These are phyloP conservation scores for Orchestia grillus DNA, from an alignment of 1,140 invertebrate genomes.

Conservation along the genomic window DNA sequence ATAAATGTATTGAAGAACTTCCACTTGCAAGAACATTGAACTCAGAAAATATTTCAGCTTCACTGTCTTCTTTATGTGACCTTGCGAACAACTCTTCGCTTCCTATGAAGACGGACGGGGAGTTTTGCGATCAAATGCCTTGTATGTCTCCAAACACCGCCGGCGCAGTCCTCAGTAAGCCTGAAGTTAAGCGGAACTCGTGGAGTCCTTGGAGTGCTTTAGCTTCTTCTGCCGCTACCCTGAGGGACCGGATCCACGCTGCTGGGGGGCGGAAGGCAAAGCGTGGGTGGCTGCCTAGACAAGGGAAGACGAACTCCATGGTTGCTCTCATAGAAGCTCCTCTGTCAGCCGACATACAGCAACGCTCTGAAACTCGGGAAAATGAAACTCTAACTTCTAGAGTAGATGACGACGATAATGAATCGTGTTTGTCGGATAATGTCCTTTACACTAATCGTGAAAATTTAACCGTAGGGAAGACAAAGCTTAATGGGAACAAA, in stretches of 20 bases:
- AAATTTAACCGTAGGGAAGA: not conserved
- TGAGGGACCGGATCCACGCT: constrained; percentile 30
- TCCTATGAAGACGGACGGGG: not conserved
- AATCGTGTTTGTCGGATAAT: not conserved
- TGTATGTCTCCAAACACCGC: not conserved
- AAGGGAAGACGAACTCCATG: constrained; percentile 25
- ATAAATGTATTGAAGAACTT: not conserved
- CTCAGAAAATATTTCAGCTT: not conserved
- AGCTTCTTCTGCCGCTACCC: constrained; percentile 27
- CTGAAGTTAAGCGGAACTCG: constrained; percentile 34
- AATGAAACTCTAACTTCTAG: not conserved
- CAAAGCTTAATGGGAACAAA: not conserved
- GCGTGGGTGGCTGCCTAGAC: constrained; percentile 20
- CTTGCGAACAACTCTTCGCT: not conserved
- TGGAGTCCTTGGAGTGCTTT: constrained; percentile 42
- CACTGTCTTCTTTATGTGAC: not conserved
- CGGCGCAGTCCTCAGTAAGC: not conserved
- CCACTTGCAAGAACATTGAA: not conserved
- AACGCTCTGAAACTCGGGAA: not conserved
- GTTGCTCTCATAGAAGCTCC: not conserved
- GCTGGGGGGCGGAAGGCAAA: not conserved
- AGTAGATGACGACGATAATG: not conserved
- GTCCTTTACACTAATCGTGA: not conserved
- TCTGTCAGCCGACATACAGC: not conserved
- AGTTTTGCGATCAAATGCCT: not conserved